A percentile compares a stretch with the other conserved stretches of the same genome.
These are phyloP conservation scores for Phengaris arion DNA, from an alignment of 2,888 invertebrate species.

Conservation along the genomic window DNA sequence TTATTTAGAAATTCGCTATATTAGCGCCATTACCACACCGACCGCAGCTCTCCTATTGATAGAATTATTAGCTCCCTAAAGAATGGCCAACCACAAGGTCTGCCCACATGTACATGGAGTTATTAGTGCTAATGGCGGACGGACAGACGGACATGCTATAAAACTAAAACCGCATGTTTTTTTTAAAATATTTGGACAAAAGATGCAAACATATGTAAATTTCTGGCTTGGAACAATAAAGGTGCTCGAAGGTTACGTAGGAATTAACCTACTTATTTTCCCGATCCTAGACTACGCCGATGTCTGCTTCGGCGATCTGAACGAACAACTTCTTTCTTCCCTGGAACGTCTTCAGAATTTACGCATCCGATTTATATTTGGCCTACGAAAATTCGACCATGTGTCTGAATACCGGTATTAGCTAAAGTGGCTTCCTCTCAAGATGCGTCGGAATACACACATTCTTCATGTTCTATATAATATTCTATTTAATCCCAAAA, in stretches of 20 bases:
- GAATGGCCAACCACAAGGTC: slow-evolving; percentile 64
- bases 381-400: no score
- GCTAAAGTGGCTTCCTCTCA: no score
- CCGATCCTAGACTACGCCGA: no score
- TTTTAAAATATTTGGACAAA: neutral
- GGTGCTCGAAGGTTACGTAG: neutral
- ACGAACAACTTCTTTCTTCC: no score
- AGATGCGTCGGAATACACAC: no score
- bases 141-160: slow-evolving; percentile 53
- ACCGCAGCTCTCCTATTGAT: slow-evolving; percentile 71
- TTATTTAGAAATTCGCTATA: slow-evolving; percentile 31
- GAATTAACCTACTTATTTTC: neutral
- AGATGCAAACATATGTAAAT: slow-evolving; percentile 6
- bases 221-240: neutral
- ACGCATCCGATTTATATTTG: no score
- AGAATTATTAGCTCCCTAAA: slow-evolving; percentile 62
- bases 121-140: slow-evolving; percentile 69
- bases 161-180: slow-evolving; percentile 52
- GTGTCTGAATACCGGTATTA: no score
- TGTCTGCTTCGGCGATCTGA: no score
- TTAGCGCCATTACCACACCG: slow-evolving; percentile 57
- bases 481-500: no score
- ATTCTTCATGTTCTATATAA: no score
- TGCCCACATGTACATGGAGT: slow-evolving; percentile 59
- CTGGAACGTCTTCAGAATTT: no score